Evolutionary conservation across 2,113 vertebrate species (phyloP).

Genomic region (Heterotilapia buettikoferi): DNA sequence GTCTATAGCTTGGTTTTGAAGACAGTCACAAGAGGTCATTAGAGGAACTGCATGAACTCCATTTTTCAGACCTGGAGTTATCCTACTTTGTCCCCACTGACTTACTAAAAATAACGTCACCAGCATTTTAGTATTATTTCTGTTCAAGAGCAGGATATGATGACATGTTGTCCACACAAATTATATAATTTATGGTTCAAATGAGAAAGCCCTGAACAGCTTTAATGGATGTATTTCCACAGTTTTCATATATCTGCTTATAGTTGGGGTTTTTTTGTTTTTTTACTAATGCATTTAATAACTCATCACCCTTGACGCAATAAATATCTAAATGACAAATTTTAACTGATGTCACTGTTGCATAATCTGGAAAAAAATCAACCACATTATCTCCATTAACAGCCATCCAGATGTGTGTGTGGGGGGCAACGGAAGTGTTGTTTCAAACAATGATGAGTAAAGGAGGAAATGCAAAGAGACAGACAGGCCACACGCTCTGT

Average conservation of each 20-base stretch:
- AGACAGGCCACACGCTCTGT: background rate
- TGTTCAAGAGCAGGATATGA: background rate
- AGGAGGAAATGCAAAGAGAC: background rate
- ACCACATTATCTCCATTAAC: background rate
- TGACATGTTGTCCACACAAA: background rate
- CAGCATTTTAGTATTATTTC: background rate
- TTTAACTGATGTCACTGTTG: background rate
- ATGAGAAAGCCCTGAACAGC: background rate
- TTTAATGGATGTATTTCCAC: background rate
- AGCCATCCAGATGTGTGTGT: background rate
- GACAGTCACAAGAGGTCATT: background rate
- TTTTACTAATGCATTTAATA: background rate
- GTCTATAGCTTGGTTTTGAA: background rate
- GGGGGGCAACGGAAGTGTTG: background rate
- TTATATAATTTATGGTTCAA: background rate
- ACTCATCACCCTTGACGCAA: background rate
- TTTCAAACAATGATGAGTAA: conserved; percentile 6
- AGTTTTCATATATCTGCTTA: background rate
- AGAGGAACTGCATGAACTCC: background rate
- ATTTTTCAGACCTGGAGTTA: background rate
- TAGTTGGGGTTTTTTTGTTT: background rate
- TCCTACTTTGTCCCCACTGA: background rate
- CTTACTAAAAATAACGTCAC: background rate
- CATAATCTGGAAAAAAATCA: background rate
- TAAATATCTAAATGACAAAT: background rate